Evolutionary conservation across 1,140 invertebrate species (phyloP).

Genomic region (Streblospio benedicti): DNA sequence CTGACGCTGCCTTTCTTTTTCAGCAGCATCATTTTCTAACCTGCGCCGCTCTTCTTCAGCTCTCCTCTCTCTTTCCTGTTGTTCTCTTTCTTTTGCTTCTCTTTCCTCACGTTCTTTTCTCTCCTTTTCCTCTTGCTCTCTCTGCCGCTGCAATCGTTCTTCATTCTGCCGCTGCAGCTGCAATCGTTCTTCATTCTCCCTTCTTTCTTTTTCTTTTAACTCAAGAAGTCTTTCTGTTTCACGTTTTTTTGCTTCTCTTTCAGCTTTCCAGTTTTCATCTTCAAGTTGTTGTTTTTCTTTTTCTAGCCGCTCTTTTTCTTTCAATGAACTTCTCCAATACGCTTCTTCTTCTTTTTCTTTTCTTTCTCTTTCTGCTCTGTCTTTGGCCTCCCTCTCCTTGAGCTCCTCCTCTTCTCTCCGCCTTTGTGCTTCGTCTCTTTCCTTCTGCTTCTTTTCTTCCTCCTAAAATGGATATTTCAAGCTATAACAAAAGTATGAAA

Average conservation of each 20-base stretch:
- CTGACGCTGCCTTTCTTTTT: constrained; percentile 8
- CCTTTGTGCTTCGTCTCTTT: constrained; percentile 3
- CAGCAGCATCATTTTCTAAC: not conserved
- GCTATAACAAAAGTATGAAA: too few relatives aligned
- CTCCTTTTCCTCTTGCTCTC: constrained; percentile 5
- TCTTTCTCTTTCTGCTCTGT: too few relatives aligned
- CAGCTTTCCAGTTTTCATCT: too few relatives aligned
- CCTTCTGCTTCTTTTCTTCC: not conserved
- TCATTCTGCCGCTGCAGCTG: too few relatives aligned
- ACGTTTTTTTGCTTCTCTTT: too few relatives aligned
- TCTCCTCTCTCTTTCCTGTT: not conserved
- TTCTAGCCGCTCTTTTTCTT: not conserved
- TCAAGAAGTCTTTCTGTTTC: too few relatives aligned
- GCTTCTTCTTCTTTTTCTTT: not conserved
- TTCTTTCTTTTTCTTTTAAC: too few relatives aligned
- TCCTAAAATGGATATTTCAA: too few relatives aligned
- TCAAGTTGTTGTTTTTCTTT: constrained; percentile 7
- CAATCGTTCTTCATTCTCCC: too few relatives aligned
- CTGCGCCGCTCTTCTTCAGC: not conserved
- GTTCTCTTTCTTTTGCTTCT: not conserved
- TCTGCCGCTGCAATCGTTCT: not conserved
- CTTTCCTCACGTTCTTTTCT: constrained; percentile 7
- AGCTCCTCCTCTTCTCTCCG: constrained; percentile 1
- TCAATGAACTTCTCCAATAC: not conserved
- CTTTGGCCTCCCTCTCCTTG: constrained; percentile 5